Evolutionary conservation across 1,140 invertebrate genomes (phyloP), one percentile per base, ranked within the genome.

Genomic region (Teleogryllus occipitalis): DNA sequence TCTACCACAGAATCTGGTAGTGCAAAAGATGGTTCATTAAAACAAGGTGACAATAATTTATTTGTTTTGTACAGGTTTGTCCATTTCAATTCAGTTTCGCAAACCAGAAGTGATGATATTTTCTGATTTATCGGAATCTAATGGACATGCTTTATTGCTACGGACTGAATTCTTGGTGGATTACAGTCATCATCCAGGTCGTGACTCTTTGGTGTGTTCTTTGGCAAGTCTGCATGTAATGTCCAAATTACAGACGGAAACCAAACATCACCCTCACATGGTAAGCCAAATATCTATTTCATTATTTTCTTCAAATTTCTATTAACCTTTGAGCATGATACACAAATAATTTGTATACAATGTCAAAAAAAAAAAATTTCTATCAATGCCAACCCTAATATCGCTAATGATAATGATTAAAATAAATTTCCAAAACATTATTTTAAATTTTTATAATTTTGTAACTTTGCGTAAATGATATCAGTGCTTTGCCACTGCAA

Each of bases 21-120:
- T 39, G 27, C 1, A 39, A 39, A 39, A 39, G 1, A 39, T 39
- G 1, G 27, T 39, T 39, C 27, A 39, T 2, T 39, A 39, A 39
- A 39, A 39, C 27, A 39, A 39, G 27, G 18, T 65, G 18, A 3
- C 54, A 65, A 65, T 75, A 10, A 10, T 75, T 14, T 75, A 75
- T 39, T 75, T 75, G 12, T 75, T 18, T 39, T 75, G 47, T 75
- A 80, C 85, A 83, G 91, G 91, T 74, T 84, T 93, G 75, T 91
- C 92, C 3, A 85, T 94, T 81, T 93, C 93, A 2, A 85, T 93
- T 15, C 89, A 92, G 83, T 89, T 94, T 80, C 90, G 93, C 74
- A 91, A 93, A 82, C 94, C 94, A 15, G 94, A 96, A 85, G 88
- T 96, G 47, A 91, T 95, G 84, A 87, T 96, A 76, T 92, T 93